phyloP scores from a whole-genome alignment of 1,140 invertebrate species.

The Cydia splendana region DNA sequence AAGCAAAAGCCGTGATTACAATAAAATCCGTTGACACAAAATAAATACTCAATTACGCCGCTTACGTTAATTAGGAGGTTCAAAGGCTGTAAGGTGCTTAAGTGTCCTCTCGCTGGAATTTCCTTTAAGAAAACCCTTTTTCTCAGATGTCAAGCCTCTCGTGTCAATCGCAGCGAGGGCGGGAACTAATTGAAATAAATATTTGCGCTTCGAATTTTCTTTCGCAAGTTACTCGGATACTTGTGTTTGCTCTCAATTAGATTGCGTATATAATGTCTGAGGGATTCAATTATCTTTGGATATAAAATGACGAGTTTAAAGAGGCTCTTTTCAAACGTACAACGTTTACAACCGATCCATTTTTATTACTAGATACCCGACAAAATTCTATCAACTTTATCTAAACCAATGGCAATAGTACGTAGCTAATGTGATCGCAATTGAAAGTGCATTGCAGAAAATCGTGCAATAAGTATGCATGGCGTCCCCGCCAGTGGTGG shows the following conservation, averaged over 20 bases:
- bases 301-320: slow-evolving; percentile 19
- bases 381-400: slow-evolving; percentile 52
- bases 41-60: slow-evolving; percentile 53
- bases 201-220: slow-evolving; percentile 72
- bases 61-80: slow-evolving; percentile 67
- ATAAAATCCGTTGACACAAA: slow-evolving; percentile 31
- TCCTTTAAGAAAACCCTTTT: slow-evolving; percentile 70
- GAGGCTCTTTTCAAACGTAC: not conserved
- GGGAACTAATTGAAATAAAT: slow-evolving; percentile 76
- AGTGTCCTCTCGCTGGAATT: slow-evolving; percentile 63
- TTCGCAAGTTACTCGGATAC: slow-evolving; percentile 51
- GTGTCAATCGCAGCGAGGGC: slow-evolving; percentile 68
- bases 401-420: slow-evolving; percentile 58
- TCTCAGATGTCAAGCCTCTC: slow-evolving; percentile 72
- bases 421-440: slow-evolving; percentile 68
- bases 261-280: slow-evolving; percentile 5
- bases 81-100: slow-evolving; percentile 60
- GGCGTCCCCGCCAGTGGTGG: slow-evolving; percentile 50
- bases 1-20: slow-evolving; percentile 27
- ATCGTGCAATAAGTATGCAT: slow-evolving; percentile 77
- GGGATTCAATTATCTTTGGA: not conserved
- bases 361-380: slow-evolving; percentile 28
- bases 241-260: slow-evolving; percentile 61
- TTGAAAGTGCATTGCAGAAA: slow-evolving; percentile 71
- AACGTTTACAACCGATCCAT: not conserved